Conservation (phyloP, 2,113 vertebrate species). For the Heloderma charlesbogerti region DNA sequence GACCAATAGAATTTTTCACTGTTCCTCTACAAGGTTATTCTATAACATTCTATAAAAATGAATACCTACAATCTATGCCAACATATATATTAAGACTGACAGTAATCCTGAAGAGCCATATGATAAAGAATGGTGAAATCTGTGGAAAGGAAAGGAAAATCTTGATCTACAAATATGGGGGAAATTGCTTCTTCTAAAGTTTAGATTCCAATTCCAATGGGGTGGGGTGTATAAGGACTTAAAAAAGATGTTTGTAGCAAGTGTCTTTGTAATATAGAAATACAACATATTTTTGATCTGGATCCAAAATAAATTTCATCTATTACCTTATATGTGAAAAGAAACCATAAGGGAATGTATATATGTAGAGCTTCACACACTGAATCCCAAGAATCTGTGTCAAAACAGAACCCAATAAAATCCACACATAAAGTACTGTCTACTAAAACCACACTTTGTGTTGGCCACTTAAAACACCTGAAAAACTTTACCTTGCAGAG, state of each 20-base stretch:
- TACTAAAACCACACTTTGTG: not conserved
- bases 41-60: constrained; percentile 19
- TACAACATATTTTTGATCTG: not conserved
- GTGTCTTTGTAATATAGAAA: not conserved
- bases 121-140: constrained; percentile 25
- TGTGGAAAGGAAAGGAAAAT: constrained; percentile 34
- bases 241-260: not conserved
- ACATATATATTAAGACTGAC: constrained; percentile 26
- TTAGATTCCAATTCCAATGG: constrained; percentile 23
- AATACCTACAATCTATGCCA: constrained; percentile 19
- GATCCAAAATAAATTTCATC: not conserved
- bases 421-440: not conserved
- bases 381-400: not conserved
- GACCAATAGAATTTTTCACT: constrained; percentile 15
- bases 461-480: not conserved
- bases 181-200: constrained; percentile 22
- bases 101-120: constrained; percentile 25
- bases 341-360: not conserved
- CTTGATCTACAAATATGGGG: constrained; percentile 23
- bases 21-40: constrained; percentile 34
- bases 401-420: not conserved
- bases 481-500: not conserved
- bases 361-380: not conserved
- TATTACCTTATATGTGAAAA: not conserved
- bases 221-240: not conserved